Evolutionary conservation across 2,888 invertebrate species (phyloP).

Genomic region (Machimus rusticus): DNA sequence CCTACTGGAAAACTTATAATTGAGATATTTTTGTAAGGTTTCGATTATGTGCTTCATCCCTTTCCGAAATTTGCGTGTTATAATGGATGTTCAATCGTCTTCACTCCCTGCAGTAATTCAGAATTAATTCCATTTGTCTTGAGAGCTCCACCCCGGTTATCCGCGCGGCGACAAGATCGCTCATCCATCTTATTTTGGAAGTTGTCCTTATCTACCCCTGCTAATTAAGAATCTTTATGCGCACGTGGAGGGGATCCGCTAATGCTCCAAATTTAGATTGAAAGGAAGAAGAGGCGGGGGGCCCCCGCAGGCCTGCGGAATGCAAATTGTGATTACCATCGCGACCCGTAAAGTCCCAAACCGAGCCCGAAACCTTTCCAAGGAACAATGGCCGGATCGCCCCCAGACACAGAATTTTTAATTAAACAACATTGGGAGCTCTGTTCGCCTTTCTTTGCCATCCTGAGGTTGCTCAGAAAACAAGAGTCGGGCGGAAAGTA

Average conservation of each 20-base stretch:
- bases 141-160: not conserved
- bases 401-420: constrained; percentile 24
- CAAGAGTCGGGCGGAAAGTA: constrained; percentile 18
- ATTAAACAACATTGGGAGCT: constrained; percentile 23
- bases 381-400: constrained; percentile 5
- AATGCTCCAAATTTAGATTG: not conserved
- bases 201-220: not conserved
- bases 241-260: not conserved
- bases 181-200: not conserved
- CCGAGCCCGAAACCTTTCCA: not conserved
- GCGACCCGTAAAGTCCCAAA: not conserved
- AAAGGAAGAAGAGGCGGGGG: not conserved
- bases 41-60: not conserved
- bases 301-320: not conserved
- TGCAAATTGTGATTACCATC: not conserved
- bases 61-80: not conserved
- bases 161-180: not conserved
- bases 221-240: not conserved
- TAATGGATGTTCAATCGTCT: not conserved
- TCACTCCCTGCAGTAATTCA: not conserved
- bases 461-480: constrained; percentile 28
- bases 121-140: not conserved
- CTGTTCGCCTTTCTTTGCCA: constrained; percentile 22
- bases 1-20: not conserved
- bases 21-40: not conserved